Base-by-base conservation (phyloP, 2,888 invertebrate species). In the Hypomecis punctinalis region DNA sequence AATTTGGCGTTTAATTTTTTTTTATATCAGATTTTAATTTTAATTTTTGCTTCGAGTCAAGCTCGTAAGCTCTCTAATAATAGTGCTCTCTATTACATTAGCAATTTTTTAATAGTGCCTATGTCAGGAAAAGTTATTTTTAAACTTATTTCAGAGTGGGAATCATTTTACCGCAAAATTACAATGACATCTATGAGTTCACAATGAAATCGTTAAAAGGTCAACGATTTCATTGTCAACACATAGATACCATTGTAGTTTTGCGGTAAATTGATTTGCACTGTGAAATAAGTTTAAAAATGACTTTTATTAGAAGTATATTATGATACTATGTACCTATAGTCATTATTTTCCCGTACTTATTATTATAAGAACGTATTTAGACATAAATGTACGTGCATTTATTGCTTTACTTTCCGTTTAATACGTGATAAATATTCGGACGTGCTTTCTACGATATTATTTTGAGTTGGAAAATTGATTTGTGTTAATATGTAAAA, bases 371-470 rank as follows among this genome's bases (percentile, higher is more conserved):
- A 2, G 5, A 49, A 61, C 37, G 43, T 35, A 9, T 61, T 56
- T 63, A 54, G 49, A 60, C 56, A 52, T 48, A 46, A 51, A 33
- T 46, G 53, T 66, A 81, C 81, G 81, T 81, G 81, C 59, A 69
- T 61, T 62, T 70, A 66, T 75, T 71, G 62, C 68, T 65, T 71
- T 68, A 75, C 61, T 58, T 55, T 71, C 56, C 53, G 5, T 33
- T 37, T 6, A 58, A 66, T 71, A 78, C 76, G 76, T 78, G 75
- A 76, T 68, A 56, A 73, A 66, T 67, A 68, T 61, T 48, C 13
- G 60, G 61, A 78, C 81, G 79, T 80, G 72, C 68, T 76, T 76
- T 71, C 65, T 71, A 67, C 48, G 40, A 48, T 8, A 36, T 23
- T 23, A 13, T 36, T 52, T 42, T n/a, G 5, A 61, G 13, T 65